Evolutionary conservation across 2,888 invertebrate species (phyloP), one percentile per base, ranked within the genome.

Genomic region (Gibbula magus): DNA sequence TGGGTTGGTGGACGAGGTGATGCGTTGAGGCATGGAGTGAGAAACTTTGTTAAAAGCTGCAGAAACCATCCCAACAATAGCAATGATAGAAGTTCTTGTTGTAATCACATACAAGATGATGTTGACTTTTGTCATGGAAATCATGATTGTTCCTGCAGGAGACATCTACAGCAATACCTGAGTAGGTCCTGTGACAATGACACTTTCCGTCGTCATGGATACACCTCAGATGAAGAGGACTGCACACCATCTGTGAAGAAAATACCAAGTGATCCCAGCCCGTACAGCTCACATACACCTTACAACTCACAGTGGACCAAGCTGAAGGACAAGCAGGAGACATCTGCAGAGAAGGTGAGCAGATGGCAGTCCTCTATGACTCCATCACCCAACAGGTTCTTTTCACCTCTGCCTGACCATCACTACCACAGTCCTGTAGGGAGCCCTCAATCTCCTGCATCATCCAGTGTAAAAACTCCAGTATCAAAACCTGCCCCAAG

Each of bases 311-410:
- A 61, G 22, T 61, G 61, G 61, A 61, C 61, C 3, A 25, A 29
- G 16, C 61, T 61, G 13, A 61, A 61, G 29, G 61, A 61, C 61
- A 61, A 61, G 25, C 61, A 61, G 61, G 61, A 61, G 61, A 61
- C 61, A n/a, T 61, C 61, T 16, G 61, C 61, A 25, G 61, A 61
- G 25, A 61, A 61, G 18, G 61, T 61, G 5, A 29, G 61, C 25
- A 61, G 61, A 25, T 61, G 61, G 61, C 61, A 61, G 61, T 29
- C 61, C 25, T 61, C 61, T 29, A 22, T 61, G 61, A 22, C 29
- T 32, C 25, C 29, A 8, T 61, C 61, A 25, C 61, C 61, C 16
- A 25, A 25, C 29, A 61, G 61, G 29, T 61, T 61, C 29, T 61
- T 61, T 61, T 13, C 61, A 5, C 61, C 61, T 32, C 29, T 61